phyloP scores from a whole-genome alignment of 2,797 vertebrate species.

The Miichthys miiuy region DNA sequence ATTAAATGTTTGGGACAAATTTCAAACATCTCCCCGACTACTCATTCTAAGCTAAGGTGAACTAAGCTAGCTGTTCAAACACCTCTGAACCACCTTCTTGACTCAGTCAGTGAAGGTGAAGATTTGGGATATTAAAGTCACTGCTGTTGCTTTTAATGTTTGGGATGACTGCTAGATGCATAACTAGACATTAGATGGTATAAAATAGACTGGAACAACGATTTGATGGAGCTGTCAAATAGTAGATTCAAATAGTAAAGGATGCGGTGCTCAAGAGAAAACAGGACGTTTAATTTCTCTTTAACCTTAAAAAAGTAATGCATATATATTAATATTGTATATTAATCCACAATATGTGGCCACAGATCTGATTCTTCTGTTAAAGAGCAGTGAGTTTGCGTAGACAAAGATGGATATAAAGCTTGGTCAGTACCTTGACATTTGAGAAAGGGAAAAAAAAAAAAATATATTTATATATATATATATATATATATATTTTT shows the following conservation, averaged over 20 bases:
- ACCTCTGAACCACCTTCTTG: neutral
- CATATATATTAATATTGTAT: neutral
- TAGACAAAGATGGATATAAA: conserved; percentile 30
- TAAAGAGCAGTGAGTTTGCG: neutral
- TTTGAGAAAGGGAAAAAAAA: conserved; percentile 35
- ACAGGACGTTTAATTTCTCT: neutral
- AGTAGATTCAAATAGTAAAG: neutral
- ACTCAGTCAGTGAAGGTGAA: neutral
- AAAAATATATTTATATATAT: neutral
- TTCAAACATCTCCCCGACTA: neutral
- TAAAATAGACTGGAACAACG: neutral
- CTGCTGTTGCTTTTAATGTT: neutral
- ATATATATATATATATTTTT: too few relatives aligned
- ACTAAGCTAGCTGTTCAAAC: neutral
- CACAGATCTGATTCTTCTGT: neutral
- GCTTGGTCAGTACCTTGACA: conserved; percentile 52
- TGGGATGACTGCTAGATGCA: neutral
- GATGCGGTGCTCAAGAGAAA: neutral
- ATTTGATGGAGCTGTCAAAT: neutral
- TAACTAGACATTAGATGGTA: neutral
- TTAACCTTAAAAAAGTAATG: neutral
- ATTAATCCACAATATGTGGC: neutral
- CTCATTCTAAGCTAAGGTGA: neutral
- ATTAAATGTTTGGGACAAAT: neutral
- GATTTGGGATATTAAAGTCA: neutral